Base-by-base conservation (phyloP, 2,797 vertebrate genomes). In the Danio albolineatus region DNA sequence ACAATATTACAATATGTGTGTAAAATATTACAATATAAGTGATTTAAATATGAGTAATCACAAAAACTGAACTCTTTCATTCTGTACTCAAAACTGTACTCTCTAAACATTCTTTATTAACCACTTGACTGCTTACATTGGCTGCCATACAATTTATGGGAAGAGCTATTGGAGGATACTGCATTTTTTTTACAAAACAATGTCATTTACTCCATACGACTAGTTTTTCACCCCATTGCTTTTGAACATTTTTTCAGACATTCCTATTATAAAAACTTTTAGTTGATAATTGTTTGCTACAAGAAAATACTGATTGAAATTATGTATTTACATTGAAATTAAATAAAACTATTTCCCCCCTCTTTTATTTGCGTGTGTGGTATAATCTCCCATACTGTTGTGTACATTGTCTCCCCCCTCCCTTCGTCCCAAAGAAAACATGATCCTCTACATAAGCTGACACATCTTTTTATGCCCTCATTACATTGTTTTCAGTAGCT, bases 371-470 rank as follows among this genome's bases (percentile, higher is more conserved):
- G 28, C 78, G 21, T 60, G 65, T 61, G 65, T 60, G 66, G 56
- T 70, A 60, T 41, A 70, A 43, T 70, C 56, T 71, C 56, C 66
- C 56, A 43, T n/a, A 61, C 17, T 71, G 36, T 51, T 21, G 44
- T 71, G 38, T 61, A 71, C 66, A 51, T 61, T 49, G 54, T 51
- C 41, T 62, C 4, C 41, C 71, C 46, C 49, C 51, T 16, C 7
- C 41, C 9, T 59, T 78, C 65, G 6, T 67, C 65, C 7, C 43
- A 78, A 28, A 53, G 56, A 61, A 78, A 70, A 21, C 54, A 46
- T 59, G 70, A 73, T 66, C 60, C 61, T 80, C 65, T 78, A 21
- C 65, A 62, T 79, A 66, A 61, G 77, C 70, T 54, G 49, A 38
- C 57, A 71, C 12, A 6, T 73, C 73, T 76, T 69, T 74, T 66